Conservation (phyloP, 1,140 invertebrate species). For the Antheraea pernyi region DNA sequence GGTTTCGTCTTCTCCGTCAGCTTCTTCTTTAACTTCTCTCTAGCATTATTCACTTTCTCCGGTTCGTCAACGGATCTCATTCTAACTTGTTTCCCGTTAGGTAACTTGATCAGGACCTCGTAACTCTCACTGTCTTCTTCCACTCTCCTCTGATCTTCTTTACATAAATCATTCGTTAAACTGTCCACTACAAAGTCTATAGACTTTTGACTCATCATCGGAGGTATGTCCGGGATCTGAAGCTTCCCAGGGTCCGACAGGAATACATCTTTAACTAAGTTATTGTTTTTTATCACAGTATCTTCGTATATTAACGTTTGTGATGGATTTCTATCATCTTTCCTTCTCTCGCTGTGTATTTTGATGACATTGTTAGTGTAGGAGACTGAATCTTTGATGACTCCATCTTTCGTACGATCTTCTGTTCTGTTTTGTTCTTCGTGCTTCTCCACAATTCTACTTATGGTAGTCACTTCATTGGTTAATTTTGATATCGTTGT, state of each 20-base stretch:
- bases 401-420: slow-evolving; percentile 35
- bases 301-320: slow-evolving; percentile 35
- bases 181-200: slow-evolving; percentile 67
- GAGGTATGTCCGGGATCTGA: slow-evolving; percentile 37
- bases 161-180: slow-evolving; percentile 44
- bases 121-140: slow-evolving; percentile 46
- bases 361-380: slow-evolving; percentile 67
- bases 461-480: slow-evolving; percentile 68
- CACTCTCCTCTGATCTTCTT: slow-evolving; percentile 31
- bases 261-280: slow-evolving; percentile 33
- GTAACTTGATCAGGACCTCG: slow-evolving; percentile 62
- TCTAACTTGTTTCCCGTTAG: slow-evolving; percentile 51
- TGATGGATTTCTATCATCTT: slow-evolving; percentile 43
- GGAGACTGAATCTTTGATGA: slow-evolving; percentile 50
- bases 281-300: slow-evolving; percentile 37
- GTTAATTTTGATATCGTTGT: slow-evolving; percentile 70
- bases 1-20: slow-evolving; percentile 44
- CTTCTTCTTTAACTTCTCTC: slow-evolving; percentile 52
- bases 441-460: slow-evolving; percentile 52
- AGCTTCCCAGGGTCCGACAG: slow-evolving; percentile 27
- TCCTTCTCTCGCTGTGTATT: slow-evolving; percentile 49
- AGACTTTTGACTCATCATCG: slow-evolving; percentile 69
- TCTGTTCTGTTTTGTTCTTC: slow-evolving; percentile 37
- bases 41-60: slow-evolving; percentile 39
- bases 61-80: slow-evolving; percentile 58